Percentiles rank a stretch among this genome's conserved stretches.
Evolutionary conservation across 2,797 vertebrate species (phyloP).

Genomic region (Pseudochirops corinnae): DNA sequence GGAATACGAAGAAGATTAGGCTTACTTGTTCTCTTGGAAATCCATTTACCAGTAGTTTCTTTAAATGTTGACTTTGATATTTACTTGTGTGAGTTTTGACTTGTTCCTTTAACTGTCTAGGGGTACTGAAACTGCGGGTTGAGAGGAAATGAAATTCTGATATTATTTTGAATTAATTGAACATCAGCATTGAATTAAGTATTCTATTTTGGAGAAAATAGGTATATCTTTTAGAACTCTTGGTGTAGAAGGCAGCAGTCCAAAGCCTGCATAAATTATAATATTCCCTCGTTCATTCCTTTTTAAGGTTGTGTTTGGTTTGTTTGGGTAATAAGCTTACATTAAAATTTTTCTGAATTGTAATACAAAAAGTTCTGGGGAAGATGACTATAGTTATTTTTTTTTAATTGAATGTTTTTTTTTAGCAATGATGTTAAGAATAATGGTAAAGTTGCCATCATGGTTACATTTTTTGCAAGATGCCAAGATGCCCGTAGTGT

Average conservation of each 20-base stretch:
- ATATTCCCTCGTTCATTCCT: background rate
- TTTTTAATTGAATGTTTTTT: background rate
- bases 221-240: background rate
- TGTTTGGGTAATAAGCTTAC: background rate
- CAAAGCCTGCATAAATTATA: background rate
- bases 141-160: constrained; percentile 30
- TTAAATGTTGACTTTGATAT: constrained; percentile 5
- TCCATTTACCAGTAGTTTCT: constrained; percentile 8
- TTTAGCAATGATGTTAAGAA: background rate
- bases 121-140: background rate
- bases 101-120: background rate
- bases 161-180: background rate
- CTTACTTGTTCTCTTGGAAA: background rate
- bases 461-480: background rate
- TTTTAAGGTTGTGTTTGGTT: background rate
- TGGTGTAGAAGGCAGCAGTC: background rate
- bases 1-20: background rate
- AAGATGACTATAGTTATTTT: background rate
- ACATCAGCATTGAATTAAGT: background rate
- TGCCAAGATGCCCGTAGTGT: background rate
- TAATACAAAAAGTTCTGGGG: background rate
- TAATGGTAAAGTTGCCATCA: background rate
- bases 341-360: background rate
- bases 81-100: background rate
- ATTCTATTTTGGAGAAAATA: constrained; percentile 26